These are phyloP conservation scores for Rallus limicola DNA, from an alignment of 2,113 vertebrate species.

Conservation along the genomic window DNA sequence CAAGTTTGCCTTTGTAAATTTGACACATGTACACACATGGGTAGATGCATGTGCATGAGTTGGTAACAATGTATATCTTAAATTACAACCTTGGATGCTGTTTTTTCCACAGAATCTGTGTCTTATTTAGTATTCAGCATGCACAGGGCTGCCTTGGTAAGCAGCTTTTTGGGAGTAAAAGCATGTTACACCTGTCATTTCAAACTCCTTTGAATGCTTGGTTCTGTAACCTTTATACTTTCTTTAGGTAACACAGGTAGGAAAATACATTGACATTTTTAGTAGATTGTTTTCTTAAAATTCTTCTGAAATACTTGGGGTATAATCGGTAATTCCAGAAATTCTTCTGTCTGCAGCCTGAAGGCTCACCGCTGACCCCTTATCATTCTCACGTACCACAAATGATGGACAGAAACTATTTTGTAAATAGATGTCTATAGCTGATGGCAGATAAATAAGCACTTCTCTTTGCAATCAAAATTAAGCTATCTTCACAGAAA, in stretches of 20 bases:
- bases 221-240: not conserved
- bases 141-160: not conserved
- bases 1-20: not conserved
- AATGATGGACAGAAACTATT: not conserved
- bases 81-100: not conserved
- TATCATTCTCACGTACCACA: not conserved
- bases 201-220: not conserved
- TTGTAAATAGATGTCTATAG: not conserved
- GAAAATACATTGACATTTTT: conserved; percentile 15
- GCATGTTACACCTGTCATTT: conserved; percentile 21
- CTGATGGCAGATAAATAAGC: not conserved
- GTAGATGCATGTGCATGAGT: not conserved
- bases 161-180: not conserved
- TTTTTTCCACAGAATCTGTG: not conserved
- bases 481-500: not conserved
- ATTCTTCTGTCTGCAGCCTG: not conserved
- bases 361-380: not conserved
- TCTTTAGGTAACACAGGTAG: not conserved
- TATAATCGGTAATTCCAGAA: conserved; percentile 7
- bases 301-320: conserved; percentile 3
- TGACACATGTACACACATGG: not conserved
- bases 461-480: not conserved
- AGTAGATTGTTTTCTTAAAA: conserved; percentile 20
- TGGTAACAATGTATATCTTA: not conserved
- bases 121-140: not conserved